Percentiles rank a stretch among this genome's conserved stretches.
Evolutionary conservation across 2,797 vertebrate species (phyloP).

Genomic region (Coregonus suidteri): DNA sequence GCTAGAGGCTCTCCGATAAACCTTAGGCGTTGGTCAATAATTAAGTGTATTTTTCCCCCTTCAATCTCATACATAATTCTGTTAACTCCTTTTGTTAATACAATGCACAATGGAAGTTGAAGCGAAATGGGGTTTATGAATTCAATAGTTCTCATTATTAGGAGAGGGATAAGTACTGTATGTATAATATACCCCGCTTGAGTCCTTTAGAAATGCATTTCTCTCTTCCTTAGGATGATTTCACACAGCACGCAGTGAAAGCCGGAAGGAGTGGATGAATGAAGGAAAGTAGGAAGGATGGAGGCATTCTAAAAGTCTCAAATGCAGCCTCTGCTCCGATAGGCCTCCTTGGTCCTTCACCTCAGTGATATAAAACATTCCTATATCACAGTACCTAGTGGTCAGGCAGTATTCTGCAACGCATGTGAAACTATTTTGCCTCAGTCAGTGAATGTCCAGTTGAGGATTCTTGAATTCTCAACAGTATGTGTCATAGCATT

Average conservation of each 20-base stretch:
- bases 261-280: neutral
- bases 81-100: slow-evolving; percentile 22
- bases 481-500: slow-evolving; percentile 11
- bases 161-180: neutral
- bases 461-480: slow-evolving; percentile 32
- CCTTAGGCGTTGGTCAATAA: slow-evolving; percentile 40
- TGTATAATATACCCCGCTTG: slow-evolving; percentile 1
- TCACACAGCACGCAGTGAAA: neutral
- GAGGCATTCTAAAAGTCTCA: slow-evolving; percentile 1
- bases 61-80: slow-evolving; percentile 26
- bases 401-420: slow-evolving; percentile 23
- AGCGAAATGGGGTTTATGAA: slow-evolving; percentile 28
- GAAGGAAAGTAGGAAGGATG: neutral
- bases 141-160: slow-evolving; percentile 18
- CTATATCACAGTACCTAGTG: slow-evolving; percentile 57
- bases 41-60: slow-evolving; percentile 3
- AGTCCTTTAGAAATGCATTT: slow-evolving; percentile 2
- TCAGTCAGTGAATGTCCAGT: neutral
- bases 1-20: slow-evolving; percentile 32
- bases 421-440: slow-evolving; percentile 14
- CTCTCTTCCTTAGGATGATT: neutral
- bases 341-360: neutral
- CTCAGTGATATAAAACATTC: neutral
- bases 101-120: slow-evolving; percentile 9
- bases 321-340: neutral